These are phyloP conservation scores for Willowsia nigromaculata DNA, from an alignment of 2,888 invertebrate genomes.

Conservation along the genomic window DNA sequence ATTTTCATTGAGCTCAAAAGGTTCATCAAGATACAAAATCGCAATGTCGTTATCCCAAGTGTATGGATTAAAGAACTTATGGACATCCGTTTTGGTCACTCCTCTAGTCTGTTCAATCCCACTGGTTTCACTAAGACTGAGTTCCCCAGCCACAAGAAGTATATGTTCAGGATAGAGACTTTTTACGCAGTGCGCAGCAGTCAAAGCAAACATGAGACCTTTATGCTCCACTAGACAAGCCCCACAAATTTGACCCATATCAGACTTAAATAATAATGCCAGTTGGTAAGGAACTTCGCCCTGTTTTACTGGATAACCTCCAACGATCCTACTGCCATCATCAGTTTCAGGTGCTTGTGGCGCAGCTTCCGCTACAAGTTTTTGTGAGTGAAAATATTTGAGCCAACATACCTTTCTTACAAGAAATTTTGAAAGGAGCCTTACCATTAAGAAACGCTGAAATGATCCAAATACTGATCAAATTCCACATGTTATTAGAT, in stretches of 20 bases:
- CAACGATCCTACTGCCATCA: no score
- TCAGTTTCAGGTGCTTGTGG: no score
- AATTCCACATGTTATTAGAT: no score
- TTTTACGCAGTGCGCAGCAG: slow-evolving; percentile 46
- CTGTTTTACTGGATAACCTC: slow-evolving; percentile 25
- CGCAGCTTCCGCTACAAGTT: no score
- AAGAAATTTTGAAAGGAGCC: no score
- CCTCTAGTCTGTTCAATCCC: slow-evolving; percentile 32
- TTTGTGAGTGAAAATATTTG: no score
- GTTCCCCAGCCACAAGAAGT: slow-evolving; percentile 51
- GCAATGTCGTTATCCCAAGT: slow-evolving; percentile 42
- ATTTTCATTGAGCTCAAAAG: slow-evolving; percentile 44
- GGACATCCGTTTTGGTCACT: slow-evolving; percentile 19
- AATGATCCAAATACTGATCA: no score
- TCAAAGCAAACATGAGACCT: not conserved
- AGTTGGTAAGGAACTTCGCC: slow-evolving; percentile 54
- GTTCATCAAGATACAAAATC: not conserved
- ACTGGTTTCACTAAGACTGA: slow-evolving; percentile 20
- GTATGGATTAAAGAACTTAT: not conserved
- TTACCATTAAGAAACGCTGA: no score
- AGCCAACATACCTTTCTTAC: no score
- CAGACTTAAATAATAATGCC: not conserved
- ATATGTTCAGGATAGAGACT: not conserved
- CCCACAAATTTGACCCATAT: slow-evolving; percentile 40
- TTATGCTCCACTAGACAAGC: slow-evolving; percentile 24